These are phyloP conservation scores for Tetragnatha montana DNA, from an alignment of 2,888 invertebrate species.

Conservation along the genomic window DNA sequence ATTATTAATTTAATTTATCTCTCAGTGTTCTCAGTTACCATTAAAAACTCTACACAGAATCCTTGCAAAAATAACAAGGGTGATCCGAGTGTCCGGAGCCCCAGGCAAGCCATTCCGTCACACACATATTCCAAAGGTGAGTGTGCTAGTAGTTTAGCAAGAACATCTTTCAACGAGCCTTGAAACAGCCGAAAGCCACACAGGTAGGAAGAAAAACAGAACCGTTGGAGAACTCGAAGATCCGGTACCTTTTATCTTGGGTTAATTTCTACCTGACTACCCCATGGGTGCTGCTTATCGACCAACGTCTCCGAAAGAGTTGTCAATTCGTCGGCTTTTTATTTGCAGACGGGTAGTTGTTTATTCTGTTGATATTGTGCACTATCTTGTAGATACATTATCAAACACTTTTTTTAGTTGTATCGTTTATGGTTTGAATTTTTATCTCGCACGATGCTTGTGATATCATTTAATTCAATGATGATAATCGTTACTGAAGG, in stretches of 20 bases:
- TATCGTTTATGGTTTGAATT: no score
- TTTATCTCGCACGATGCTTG: no score
- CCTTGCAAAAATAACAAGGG: no score
- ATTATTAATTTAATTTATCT: no score
- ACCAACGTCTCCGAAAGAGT: background rate
- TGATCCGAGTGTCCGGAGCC: background rate
- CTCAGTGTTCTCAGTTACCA: no score
- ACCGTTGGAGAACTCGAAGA: background rate
- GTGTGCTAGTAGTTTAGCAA: constrained; percentile 47
- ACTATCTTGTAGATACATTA: no score
- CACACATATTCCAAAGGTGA: constrained; percentile 17
- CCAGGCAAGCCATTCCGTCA: constrained; percentile 34
- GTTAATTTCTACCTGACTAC: background rate
- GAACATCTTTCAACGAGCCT: background rate
- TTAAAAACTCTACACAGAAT: no score
- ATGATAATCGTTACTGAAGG: no score
- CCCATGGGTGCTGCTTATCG: background rate
- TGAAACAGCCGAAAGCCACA: background rate
- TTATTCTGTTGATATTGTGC: no score
- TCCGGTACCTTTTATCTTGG: background rate
- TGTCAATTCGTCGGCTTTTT: background rate
- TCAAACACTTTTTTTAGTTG: no score
- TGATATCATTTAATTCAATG: no score
- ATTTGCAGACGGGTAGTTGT: no score
- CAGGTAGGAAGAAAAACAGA: background rate